Evolutionary conservation across 2,888 invertebrate genomes (phyloP).

Genomic region (Sesia bembeciformis): DNA sequence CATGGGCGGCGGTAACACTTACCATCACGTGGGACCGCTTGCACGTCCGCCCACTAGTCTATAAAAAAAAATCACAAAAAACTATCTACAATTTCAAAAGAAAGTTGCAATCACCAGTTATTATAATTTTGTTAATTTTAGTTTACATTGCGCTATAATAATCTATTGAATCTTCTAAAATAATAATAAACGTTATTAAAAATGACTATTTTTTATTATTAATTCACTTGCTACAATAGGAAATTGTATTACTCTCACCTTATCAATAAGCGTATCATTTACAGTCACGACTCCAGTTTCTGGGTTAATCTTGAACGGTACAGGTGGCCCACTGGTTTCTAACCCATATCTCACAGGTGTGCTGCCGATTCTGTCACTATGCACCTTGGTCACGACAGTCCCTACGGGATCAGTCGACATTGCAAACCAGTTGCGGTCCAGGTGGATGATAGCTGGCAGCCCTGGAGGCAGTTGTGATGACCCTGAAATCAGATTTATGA

Average conservation of each 20-base stretch:
- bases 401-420: conserved; percentile 82
- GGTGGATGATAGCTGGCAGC: conserved; percentile 80
- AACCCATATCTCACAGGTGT: conserved; percentile 79
- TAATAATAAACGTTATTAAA: too few relatives aligned
- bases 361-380: conserved; percentile 78
- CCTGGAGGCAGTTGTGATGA: conserved; percentile 59
- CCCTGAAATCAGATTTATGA: conserved; percentile 28
- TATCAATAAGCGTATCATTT: conserved; percentile 83
- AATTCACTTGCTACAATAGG: too few relatives aligned
- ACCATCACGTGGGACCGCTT: too few relatives aligned
- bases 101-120: too few relatives aligned
- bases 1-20: too few relatives aligned
- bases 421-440: conserved; percentile 85
- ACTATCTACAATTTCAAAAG: too few relatives aligned
- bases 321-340: conserved; percentile 73
- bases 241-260: conserved; percentile 65
- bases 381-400: conserved; percentile 79
- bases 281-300: conserved; percentile 84
- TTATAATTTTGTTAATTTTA: too few relatives aligned
- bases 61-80: too few relatives aligned
- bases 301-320: conserved; percentile 86
- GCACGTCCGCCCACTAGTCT: too few relatives aligned
- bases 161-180: too few relatives aligned
- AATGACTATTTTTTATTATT: too few relatives aligned
- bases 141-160: too few relatives aligned